Base-by-base conservation (phyloP, 1,140 invertebrate genomes). In the Limonius californicus region DNA sequence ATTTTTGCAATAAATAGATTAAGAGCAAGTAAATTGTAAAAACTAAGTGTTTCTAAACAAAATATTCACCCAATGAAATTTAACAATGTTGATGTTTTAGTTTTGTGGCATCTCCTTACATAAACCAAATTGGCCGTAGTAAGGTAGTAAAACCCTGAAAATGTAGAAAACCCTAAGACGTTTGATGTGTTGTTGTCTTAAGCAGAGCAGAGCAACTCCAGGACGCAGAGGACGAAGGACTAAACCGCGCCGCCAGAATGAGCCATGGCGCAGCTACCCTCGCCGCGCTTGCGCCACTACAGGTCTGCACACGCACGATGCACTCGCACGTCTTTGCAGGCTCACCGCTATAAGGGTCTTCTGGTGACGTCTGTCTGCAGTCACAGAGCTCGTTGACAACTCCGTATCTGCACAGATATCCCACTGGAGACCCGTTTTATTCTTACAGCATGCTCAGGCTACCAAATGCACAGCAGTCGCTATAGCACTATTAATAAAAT, bases 261-360 rank as follows among this genome's bases (percentile, higher is more conserved):
- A 83, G 79, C 79, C 76, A 85, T 85, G 83, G 79, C 81, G 74
- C 83, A 84, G 80, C 79, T 83, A 77, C 82, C 82, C 68, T 83
- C 83, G 76, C 83, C 83, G 77, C 82, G 83, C 74, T 82, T 85
- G 72, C 83, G 83, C 67, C 83, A 84, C 75, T 85, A 84, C 83
- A 85, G 83, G 83, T 85, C 79, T 71, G 68, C 55, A 68, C 39
- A 65, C 61, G 57, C 62, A 71, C 58, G 27, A 55, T 61, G 54
- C 53, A 62, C 61, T 30, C 42, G 56, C 35, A 50, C 45, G 45
- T 50, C 23, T 50, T 50, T 50, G 16, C 45, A 50, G 45, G 20
- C 45, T 50, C 45, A 50, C 20, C 45, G 45, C 45, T 50, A 18
- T 50, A 50, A 18, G 20, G 45, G 45, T 50, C 27, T 16, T 55